Base-by-base conservation (phyloP, 1,140 invertebrate genomes). In the Drosophila mojavensis region DNA sequence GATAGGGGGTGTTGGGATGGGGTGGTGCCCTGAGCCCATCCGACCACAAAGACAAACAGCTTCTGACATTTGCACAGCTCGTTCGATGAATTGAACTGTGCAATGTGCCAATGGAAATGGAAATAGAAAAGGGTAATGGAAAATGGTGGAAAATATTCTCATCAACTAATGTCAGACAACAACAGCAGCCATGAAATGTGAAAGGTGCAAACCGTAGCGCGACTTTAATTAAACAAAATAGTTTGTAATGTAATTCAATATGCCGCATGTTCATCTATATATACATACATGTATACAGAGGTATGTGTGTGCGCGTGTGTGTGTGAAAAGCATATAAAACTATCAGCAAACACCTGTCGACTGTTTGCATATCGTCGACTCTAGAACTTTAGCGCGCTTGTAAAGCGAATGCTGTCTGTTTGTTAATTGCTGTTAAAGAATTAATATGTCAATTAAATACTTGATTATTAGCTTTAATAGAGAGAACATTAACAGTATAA, bases 151-250 rank as follows among this genome's bases (percentile, higher is more conserved):
- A 68, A 74, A 61, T 74, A 55, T 73, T 73, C 39, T 60, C 56
- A 61, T 73, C 64, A 60, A 45, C 55, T 73, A 60, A 73, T 73
- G 64, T 39, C 64, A 60, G 36, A 43, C 68, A 64, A 17, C 54
- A 71, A 65, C 45, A 56, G 41, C 58, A 51, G 47, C 41, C 60
- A 43, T 48, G 48, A 65, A 65, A 65, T 70, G 51, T 45, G 64
- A 39, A 41, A 56, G 48, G 65, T 64, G 63, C 59, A 68, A 75
- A 62, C 66, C 47, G 41, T 70, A 81, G 51, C 50, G 75, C 64
- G 55, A 73, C 81, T 75, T 81, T 75, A 75, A 78, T 84, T 78
- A 78, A 80, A 85, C 81, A 78, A 85, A 85, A 68, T 78, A 75
- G 84, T 81, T 70, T 78, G 78, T 58, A 75, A 62, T 70, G 66